These are phyloP conservation scores for Redunca redunca DNA, from an alignment of 2,113 vertebrate genomes.

Conservation along the genomic window DNA sequence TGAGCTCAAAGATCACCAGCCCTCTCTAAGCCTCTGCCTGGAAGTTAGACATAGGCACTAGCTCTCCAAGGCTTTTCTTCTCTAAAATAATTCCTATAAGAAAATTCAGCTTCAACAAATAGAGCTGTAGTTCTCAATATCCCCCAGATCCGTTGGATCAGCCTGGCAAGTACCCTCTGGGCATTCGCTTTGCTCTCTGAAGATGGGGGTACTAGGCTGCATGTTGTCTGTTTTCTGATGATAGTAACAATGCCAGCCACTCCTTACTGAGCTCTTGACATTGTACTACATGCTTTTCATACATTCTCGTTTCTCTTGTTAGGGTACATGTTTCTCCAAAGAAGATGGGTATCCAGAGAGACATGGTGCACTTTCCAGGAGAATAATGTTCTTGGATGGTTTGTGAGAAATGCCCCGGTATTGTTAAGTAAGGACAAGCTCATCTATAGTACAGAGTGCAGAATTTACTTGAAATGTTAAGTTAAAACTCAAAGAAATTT, in stretches of 20 bases:
- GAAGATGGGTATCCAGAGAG: neutral
- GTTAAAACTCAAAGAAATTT: neutral
- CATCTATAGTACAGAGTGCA: neutral
- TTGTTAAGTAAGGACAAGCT: neutral
- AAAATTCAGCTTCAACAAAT: neutral
- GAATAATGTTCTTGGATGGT: neutral
- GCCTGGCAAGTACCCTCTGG: neutral
- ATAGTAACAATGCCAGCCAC: neutral
- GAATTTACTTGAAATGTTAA: neutral
- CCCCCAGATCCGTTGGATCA: neutral
- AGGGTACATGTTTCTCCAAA: neutral
- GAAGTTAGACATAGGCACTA: neutral
- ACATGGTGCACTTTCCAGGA: neutral
- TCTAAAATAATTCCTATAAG: neutral
- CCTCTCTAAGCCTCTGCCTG: neutral
- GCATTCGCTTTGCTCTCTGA: neutral
- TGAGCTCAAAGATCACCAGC: neutral
- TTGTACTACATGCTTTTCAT: neutral
- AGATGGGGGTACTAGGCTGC: neutral
- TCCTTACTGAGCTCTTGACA: neutral
- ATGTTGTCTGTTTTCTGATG: neutral
- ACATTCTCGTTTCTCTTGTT: neutral
- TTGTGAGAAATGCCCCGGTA: neutral
- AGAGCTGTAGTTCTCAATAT: neutral
- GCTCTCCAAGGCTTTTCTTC: neutral